Percentiles rank a stretch among this genome's conserved stretches.
phyloP scores from a whole-genome alignment of 30 jellyfish, hydroid and myxozoan species.

The Pseudorhiza aurosa region DNA sequence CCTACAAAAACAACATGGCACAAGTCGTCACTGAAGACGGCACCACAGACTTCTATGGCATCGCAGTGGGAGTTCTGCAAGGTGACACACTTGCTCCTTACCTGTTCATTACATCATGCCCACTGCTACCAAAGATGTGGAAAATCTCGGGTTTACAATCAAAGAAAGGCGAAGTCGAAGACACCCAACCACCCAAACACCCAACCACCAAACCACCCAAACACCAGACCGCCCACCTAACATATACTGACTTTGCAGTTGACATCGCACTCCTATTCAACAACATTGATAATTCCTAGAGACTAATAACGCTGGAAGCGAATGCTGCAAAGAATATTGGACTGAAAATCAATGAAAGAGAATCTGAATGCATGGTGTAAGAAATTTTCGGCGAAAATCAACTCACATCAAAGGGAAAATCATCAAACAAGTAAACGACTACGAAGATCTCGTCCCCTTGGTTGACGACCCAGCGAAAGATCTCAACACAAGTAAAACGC shows the following conservation, averaged over 20 bases:
- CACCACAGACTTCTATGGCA: slow-evolving; percentile 18
- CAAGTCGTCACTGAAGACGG: slow-evolving; percentile 31
- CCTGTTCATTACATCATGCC: slow-evolving; percentile 23
- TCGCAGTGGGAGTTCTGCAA: slow-evolving; percentile 40
- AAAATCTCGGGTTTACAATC: slow-evolving; percentile 18
- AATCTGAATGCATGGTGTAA: slow-evolving; percentile 2
- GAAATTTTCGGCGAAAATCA: not conserved
- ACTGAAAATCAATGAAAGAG: slow-evolving; percentile 4
- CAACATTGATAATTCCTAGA: slow-evolving; percentile 5
- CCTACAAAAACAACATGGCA: slow-evolving; percentile 5
- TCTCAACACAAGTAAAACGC: slow-evolving; percentile 8
- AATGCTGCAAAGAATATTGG: slow-evolving; percentile 3
- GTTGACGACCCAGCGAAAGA: slow-evolving; percentile 36
- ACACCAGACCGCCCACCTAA: too few species aligned
- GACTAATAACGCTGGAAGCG: not conserved
- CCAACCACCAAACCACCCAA: too few species aligned
- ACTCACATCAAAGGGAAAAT: not conserved
- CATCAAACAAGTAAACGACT: slow-evolving; percentile 20
- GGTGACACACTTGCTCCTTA: slow-evolving; percentile 46
- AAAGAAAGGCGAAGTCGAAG: not conserved
- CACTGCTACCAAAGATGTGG: not conserved
- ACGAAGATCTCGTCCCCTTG: slow-evolving; percentile 8
- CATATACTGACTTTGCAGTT: slow-evolving; percentile 35
- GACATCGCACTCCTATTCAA: slow-evolving; percentile 21
- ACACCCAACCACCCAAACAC: slow-evolving; percentile 23